Evolutionary conservation across 2,113 vertebrate genomes (phyloP).

Genomic region (Callocephalon fimbriatum): DNA sequence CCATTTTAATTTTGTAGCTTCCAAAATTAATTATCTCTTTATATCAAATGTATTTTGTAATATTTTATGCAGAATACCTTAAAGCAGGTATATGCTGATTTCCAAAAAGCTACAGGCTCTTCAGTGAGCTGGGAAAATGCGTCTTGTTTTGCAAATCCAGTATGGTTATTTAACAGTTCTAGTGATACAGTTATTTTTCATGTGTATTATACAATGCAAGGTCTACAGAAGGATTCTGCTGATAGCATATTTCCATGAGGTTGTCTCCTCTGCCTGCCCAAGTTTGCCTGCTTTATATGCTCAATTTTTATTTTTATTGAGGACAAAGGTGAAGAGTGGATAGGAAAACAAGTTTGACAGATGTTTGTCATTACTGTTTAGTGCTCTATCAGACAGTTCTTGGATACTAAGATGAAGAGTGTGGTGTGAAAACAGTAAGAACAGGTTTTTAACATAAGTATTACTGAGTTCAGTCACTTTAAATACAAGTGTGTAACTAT

Average conservation of each 20-base stretch:
- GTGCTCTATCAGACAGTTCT: background rate
- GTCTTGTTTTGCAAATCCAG: conserved; percentile 34
- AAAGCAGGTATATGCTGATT: conserved; percentile 24
- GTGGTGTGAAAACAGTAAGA: background rate
- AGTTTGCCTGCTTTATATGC: background rate
- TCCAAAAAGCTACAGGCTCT: background rate
- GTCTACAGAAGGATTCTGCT: conserved; percentile 47
- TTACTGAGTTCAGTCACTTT: background rate
- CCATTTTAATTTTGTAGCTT: conserved; percentile 41
- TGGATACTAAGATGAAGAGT: background rate
- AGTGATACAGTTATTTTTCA: conserved; percentile 42
- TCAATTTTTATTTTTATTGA: conserved; percentile 3
- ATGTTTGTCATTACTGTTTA: conserved; percentile 25
- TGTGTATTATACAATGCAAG: background rate
- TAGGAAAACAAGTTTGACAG: conserved; percentile 14
- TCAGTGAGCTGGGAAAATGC: background rate
- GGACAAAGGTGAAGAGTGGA: conserved; percentile 13
- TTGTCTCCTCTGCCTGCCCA: background rate
- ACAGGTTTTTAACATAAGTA: background rate
- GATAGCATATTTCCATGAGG: conserved; percentile 46
- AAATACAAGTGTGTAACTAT: background rate
- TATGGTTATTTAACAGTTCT: conserved; percentile 50
- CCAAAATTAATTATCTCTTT: conserved; percentile 31
- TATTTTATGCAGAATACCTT: conserved; percentile 27
- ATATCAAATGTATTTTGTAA: background rate